Conservation (phyloP, 2,113 vertebrate species). For the Petrocephalus microphthalmus region DNA sequence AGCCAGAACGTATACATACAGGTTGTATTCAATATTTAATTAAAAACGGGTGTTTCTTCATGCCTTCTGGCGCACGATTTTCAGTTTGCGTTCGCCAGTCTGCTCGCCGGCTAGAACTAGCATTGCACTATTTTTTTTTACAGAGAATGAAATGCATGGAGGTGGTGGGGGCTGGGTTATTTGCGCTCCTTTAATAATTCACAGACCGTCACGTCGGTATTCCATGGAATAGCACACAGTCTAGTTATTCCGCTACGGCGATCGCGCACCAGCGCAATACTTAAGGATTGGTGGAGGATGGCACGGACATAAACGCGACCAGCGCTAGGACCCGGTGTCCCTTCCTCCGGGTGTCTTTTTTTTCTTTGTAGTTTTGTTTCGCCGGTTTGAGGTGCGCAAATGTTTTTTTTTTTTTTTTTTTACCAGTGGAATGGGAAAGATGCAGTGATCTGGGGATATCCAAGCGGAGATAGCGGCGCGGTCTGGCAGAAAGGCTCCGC, state of each 20-base stretch:
- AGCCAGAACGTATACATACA: neutral
- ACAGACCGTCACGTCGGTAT: neutral
- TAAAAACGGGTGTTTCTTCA: neutral
- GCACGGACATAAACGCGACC: neutral
- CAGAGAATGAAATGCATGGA: neutral
- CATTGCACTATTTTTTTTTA: neutral
- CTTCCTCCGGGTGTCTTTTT: slow-evolving; percentile 39
- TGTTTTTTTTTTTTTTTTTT: neutral
- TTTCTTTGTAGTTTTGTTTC: slow-evolving; percentile 13
- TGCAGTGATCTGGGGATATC: slow-evolving; percentile 4
- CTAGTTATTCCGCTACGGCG: neutral
- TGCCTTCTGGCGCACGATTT: neutral
- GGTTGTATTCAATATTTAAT: neutral
- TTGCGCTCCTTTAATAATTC: neutral
- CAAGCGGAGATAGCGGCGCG: neutral
- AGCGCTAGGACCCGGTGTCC: slow-evolving; percentile 61
- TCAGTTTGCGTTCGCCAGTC: neutral
- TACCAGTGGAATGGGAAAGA: slow-evolving; percentile 5
- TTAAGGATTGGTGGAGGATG: neutral
- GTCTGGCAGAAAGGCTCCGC: neutral
- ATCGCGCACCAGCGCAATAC: neutral
- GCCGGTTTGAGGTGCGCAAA: neutral
- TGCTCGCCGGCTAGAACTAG: neutral
- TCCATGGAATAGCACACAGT: neutral
- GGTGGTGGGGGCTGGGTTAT: neutral